phyloP scores from a whole-genome alignment of 2,888 invertebrate genomes.

The Agrenia bidenticulata region DNA sequence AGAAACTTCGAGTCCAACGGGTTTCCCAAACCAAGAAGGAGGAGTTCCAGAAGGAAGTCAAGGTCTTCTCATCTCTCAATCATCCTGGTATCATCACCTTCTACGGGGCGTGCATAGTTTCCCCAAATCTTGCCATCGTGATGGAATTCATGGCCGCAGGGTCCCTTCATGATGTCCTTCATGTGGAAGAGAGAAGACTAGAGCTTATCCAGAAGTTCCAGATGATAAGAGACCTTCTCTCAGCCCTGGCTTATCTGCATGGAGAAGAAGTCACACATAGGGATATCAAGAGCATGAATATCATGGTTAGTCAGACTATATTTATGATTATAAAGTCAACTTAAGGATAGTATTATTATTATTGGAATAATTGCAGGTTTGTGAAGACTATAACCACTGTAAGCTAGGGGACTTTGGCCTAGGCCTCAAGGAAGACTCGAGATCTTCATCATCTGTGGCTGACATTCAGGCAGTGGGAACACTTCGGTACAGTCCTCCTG shows the following conservation, averaged over 20 bases:
- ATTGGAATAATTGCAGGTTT: conserved; percentile 4
- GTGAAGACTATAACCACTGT: conserved; percentile 15
- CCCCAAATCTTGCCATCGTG: conserved; percentile 20
- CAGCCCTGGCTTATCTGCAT: conserved; percentile 17
- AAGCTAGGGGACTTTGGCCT: conserved; percentile 24
- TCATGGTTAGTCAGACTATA: conserved; percentile 11
- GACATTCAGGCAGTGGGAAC: conserved; percentile 18
- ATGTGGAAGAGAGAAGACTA: conserved; percentile 3
- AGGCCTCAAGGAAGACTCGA: conserved; percentile 17
- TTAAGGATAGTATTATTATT: neutral
- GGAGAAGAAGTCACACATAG: conserved; percentile 3
- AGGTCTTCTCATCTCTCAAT: conserved; percentile 11
- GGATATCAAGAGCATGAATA: conserved; percentile 23
- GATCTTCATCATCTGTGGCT: conserved; percentile 13
- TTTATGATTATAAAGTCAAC: neutral
- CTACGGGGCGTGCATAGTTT: conserved; percentile 11
- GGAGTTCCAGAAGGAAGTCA: conserved; percentile 15
- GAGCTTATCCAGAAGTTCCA: neutral
- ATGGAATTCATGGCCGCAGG: conserved; percentile 25
- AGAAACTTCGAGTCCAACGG: conserved; percentile 25
- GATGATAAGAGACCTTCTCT: conserved; percentile 10
- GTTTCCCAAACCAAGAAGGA: conserved; percentile 17
- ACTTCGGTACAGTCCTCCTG: conserved; percentile 17
- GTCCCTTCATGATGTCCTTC: conserved; percentile 15
- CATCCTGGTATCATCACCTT: conserved; percentile 17